These are phyloP conservation scores for Mesembrinibis cayennensis DNA, from an alignment of 2,113 vertebrate species.

Conservation along the genomic window DNA sequence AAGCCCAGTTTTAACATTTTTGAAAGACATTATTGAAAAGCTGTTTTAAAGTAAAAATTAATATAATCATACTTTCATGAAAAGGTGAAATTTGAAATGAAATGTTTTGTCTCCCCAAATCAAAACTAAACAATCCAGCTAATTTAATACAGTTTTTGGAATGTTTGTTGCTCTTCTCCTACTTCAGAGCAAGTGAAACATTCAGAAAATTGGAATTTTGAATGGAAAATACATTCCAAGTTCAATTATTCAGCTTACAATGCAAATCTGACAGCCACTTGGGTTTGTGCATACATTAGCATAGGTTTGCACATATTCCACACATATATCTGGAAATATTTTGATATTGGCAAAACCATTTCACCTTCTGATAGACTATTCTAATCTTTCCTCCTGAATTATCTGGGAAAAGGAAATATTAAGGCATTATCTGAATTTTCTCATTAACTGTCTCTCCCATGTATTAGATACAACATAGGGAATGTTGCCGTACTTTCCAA, in stretches of 20 bases:
- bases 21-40: not conserved
- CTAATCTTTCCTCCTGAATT: not conserved
- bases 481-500: not conserved
- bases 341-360: not conserved
- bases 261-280: slow-evolving; percentile 18
- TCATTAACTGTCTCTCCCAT: not conserved
- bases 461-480: not conserved
- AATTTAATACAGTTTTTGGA: not conserved
- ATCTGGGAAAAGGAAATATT: not conserved
- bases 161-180: not conserved
- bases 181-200: not conserved
- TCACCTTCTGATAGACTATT: not conserved
- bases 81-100: not conserved
- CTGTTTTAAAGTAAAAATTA: not conserved
- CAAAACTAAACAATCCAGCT: not conserved
- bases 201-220: not conserved
- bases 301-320: slow-evolving; percentile 14
- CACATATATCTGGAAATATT: slow-evolving; percentile 14
- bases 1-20: not conserved
- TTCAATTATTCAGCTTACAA: slow-evolving; percentile 19
- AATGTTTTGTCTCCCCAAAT: not conserved
- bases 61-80: not conserved
- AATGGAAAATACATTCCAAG: not conserved
- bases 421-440: not conserved
- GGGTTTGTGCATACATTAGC: slow-evolving; percentile 9